Evolutionary conservation across 2,113 vertebrate genomes (phyloP), one percentile per base, ranked within the genome.

Genomic region (Colinus virginianus): DNA sequence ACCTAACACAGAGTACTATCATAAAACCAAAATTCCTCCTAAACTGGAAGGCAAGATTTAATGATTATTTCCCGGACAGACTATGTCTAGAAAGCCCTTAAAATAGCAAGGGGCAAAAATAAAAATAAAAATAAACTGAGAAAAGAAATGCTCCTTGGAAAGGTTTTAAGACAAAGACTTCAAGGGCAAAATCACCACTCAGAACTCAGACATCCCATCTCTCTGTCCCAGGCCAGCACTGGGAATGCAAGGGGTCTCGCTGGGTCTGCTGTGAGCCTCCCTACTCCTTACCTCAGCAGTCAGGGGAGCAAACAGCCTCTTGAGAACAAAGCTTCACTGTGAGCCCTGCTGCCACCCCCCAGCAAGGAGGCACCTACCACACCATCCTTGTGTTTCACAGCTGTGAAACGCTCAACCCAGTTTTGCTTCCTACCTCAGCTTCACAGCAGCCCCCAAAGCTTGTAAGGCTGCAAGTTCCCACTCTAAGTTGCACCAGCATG

Each of bases 361-460:
- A 13, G 49, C 1, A 2, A 16, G 19, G 62, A 42, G 58, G 22
- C 4, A 1, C 45, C 7, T 3, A 2, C 21, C 32, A 15, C 0
- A 51, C 63, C 75, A 42, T 0, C 3, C 38, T 23, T 80, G 25
- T 5, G 2, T 64, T 48, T 21, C 55, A 19, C 8, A 25, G 55
- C 42, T 46, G 25, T 55, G 63, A 74, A 56, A 3, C 0, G 1
- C 51, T 58, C 14, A 0, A 5, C 11, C 40, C 80, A 53, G 14
- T 58, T 34, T 67, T 74, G 45, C 80, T 72, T n/a, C 71, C 49
- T 69, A 53, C 5, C 5, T 32, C 69, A 38, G 34, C 13, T 20
- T 56, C 7, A 1, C 42, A n/a, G 45, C 49, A 36, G 7, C 2
- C 36, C 76, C 48, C 53, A 25, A 10, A 16, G 51, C 0, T 0